These are phyloP conservation scores for Yponomeuta cagnagella DNA, from an alignment of 2,888 invertebrate genomes.

Conservation along the genomic window DNA sequence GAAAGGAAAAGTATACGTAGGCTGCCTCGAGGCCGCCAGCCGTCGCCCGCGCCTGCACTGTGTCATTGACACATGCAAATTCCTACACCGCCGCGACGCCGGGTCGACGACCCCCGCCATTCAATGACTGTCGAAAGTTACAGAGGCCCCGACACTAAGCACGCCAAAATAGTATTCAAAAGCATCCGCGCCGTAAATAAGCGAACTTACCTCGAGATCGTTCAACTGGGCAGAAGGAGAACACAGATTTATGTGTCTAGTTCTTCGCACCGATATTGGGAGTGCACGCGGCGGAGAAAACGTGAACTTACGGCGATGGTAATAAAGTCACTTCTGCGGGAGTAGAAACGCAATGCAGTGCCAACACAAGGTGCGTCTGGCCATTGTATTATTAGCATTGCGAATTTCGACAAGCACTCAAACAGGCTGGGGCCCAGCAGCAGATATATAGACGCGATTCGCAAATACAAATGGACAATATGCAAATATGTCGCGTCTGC, in stretches of 20 bases:
- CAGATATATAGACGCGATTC: conserved; percentile 51
- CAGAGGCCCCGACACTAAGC: conserved; percentile 38
- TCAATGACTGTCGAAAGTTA: conserved; percentile 74
- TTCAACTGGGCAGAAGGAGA: conserved; percentile 38
- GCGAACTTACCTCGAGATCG: conserved; percentile 40
- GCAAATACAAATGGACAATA: conserved; percentile 58
- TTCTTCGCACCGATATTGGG: conserved; percentile 35
- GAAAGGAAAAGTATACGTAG: conserved; percentile 71
- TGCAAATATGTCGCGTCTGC: conserved; percentile 46
- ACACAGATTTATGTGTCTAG: conserved; percentile 49
- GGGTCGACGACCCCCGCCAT: conserved; percentile 66
- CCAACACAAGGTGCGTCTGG: conserved; percentile 55
- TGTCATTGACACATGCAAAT: conserved; percentile 75
- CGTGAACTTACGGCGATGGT: conserved; percentile 30
- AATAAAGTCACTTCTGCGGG: conserved; percentile 40
- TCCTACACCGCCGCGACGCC: conserved; percentile 55
- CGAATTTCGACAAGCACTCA: conserved; percentile 63
- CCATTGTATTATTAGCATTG: conserved; percentile 68
- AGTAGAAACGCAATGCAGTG: conserved; percentile 34
- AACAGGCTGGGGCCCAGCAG: conserved; percentile 8
- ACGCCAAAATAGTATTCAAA: conserved; percentile 49
- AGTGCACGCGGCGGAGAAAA: conserved; percentile 31
- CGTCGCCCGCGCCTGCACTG: conserved; percentile 44
- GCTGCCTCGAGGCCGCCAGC: conserved; percentile 29
- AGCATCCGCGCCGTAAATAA: conserved; percentile 37